A percentile compares a stretch with the other conserved stretches of the same genome.
Conservation (phyloP, 2,888 invertebrate genomes). For the Aleiodes leptofemur region DNA sequence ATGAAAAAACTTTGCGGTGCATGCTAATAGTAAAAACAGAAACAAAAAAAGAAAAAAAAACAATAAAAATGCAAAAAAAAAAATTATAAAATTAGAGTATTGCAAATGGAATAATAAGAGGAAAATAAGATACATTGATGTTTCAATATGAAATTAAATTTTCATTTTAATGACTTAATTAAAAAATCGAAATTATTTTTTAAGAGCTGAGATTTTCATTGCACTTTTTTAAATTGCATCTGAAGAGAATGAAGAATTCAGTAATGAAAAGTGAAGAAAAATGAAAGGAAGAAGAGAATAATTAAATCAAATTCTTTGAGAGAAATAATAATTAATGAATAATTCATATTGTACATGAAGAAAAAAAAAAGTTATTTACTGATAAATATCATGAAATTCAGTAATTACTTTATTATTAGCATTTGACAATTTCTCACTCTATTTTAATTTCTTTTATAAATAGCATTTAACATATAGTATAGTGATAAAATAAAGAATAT, state of each 20-base stretch:
- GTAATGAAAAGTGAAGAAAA: constrained; percentile 16
- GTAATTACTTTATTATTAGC: constrained; percentile 29
- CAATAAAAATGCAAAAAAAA: not conserved
- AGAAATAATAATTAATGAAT: constrained; percentile 8
- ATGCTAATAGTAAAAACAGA: constrained; percentile 8
- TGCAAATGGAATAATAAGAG: not conserved
- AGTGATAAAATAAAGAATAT: constrained; percentile 18
- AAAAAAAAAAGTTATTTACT: not conserved
- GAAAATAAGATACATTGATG: constrained; percentile 7
- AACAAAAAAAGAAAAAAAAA: not conserved
- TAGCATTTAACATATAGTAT: constrained; percentile 35
- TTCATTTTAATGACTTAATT: not conserved
- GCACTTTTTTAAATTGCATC: constrained; percentile 13
- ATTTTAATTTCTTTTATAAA: constrained; percentile 31
- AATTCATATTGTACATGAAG: constrained; percentile 2
- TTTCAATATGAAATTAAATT: not conserved
- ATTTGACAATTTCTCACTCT: constrained; percentile 30
- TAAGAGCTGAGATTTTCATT: not conserved
- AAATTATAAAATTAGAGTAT: constrained; percentile 5
- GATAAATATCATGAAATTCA: constrained; percentile 22
- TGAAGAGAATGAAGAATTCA: not conserved
- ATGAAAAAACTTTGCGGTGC: not conserved
- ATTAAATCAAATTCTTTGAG: constrained; percentile 11
- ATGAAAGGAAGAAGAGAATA: not conserved
- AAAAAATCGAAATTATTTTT: not conserved